These are phyloP conservation scores for Pristionchus entomophagus DNA, from an alignment of 2,888 invertebrate genomes.

Conservation along the genomic window DNA sequence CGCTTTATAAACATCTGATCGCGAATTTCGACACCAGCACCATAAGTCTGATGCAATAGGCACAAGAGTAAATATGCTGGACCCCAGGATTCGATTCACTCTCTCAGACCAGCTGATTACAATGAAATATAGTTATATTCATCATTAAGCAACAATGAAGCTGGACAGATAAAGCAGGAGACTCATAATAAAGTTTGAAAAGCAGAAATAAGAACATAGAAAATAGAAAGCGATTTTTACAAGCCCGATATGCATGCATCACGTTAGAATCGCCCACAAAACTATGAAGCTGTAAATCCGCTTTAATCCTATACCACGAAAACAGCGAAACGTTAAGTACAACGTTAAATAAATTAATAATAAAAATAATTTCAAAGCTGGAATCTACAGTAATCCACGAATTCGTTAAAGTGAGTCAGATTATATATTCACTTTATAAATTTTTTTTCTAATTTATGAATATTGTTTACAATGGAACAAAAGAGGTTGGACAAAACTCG, in stretches of 20 bases:
- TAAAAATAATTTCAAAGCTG: not conserved
- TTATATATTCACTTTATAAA: no score
- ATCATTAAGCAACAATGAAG: no score
- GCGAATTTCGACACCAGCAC: not conserved
- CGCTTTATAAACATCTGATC: conserved; percentile 8
- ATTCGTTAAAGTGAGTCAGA: not conserved
- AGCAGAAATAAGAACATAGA: not conserved
- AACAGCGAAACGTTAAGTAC: not conserved
- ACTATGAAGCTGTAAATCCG: not conserved
- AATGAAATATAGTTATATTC: no score
- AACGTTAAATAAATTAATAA: not conserved
- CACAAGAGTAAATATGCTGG: not conserved
- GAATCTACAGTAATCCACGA: not conserved
- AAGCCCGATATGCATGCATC: not conserved
- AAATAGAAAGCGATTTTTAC: not conserved
- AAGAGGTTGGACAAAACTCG: no score
- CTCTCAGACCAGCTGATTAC: not conserved
- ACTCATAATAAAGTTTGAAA: no score
- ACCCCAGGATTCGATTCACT: not conserved
- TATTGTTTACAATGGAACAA: no score
- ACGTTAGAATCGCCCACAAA: not conserved
- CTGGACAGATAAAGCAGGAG: no score
- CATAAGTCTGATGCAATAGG: conserved; percentile 27
- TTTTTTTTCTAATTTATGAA: no score
- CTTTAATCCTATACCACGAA: not conserved